Base-by-base conservation (phyloP, 2,113 vertebrate species). In the Pachypanchax playfairii region DNA sequence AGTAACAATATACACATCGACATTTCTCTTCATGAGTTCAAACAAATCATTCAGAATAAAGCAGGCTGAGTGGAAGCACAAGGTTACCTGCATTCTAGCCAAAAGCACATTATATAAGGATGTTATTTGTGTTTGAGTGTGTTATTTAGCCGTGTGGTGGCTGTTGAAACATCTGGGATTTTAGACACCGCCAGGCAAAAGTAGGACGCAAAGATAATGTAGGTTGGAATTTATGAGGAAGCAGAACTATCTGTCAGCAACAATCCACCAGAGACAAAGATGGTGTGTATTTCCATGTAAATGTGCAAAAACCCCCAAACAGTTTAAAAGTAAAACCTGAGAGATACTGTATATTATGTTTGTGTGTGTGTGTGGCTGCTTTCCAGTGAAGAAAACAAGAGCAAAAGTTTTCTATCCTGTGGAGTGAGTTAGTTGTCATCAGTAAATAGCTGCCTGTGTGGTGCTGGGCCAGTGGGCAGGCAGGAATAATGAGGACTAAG, bases 401-500 rank as follows among this genome's bases (percentile, higher is more conserved):
- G 33, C 74, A 64, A 63, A 79, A 75, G 61, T 64, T 79, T 35
- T 44, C 64, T 1, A 18, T 50, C 73, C 54, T 56, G 61, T 61
- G 57, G 59, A 65, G 61, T 60, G 43, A 77, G 75, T 80, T 77
- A 65, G 79, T 49, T 82, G 82, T 84, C 80, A 61, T 70, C 50
- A 75, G 76, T 77, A 69, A 78, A 84, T 73, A 56, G 65, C 75
- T 74, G 78, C 62, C 60, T 75, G 79, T 77, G 80, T 79, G 69
- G 63, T 70, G 11, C 60, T 70, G 66, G 70, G 74, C 73, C 82
- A 73, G 52, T 79, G 82, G 76, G 70, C 75, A 67, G 71, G 63
- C 55, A 75, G 62, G 67, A 77, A 85, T 85, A 87, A 88, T 70
- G 74, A 84, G 80, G 71, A 57, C 53, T 43, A 55, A 24, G 75